These are phyloP conservation scores for Tympanuchus pallidicinctus DNA, from an alignment of 2,113 vertebrate genomes.

Conservation along the genomic window DNA sequence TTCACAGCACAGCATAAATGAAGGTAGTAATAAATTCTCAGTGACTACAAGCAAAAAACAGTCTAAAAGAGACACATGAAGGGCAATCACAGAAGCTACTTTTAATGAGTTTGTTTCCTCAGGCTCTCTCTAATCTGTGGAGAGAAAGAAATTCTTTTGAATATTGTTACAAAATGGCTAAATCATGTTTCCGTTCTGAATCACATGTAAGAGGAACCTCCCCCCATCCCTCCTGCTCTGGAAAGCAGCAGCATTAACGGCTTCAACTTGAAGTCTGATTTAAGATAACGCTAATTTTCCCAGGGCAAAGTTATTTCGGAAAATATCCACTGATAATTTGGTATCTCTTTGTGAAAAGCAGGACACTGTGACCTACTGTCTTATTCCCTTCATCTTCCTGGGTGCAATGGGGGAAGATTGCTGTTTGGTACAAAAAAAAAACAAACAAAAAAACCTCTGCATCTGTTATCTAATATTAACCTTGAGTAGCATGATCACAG, in stretches of 20 bases:
- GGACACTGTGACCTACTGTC: neutral
- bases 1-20: neutral
- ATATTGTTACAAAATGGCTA: neutral
- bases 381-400: neutral
- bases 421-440: neutral
- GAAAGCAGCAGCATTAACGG: neutral
- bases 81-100: neutral
- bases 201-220: neutral
- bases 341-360: neutral
- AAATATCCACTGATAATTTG: neutral
- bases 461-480: neutral
- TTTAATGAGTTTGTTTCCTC: neutral
- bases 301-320: neutral
- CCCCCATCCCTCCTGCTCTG: neutral
- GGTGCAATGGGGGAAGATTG: neutral
- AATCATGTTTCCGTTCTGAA: neutral
- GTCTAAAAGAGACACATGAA: conserved; percentile 4
- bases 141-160: neutral
- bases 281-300: neutral
- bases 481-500: neutral
- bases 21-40: neutral
- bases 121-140: neutral
- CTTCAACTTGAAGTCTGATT: neutral
- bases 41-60: neutral
- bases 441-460: neutral